phyloP scores from a whole-genome alignment of 2,113 vertebrate species.

The Rhinopomastus cyanomelas region DNA sequence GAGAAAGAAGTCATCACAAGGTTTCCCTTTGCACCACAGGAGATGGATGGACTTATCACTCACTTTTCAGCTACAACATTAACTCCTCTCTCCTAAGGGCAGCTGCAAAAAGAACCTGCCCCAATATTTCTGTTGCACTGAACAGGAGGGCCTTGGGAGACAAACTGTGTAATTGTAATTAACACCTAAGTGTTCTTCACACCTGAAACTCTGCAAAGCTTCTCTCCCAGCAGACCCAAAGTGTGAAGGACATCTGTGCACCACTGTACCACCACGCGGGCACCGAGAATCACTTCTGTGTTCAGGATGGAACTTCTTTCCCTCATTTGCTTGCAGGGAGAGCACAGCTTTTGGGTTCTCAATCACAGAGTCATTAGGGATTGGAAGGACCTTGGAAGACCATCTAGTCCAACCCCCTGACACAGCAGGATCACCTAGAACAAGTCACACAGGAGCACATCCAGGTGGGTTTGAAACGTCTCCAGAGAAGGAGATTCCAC shows the following conservation, averaged over 20 bases:
- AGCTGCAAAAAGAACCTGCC: neutral
- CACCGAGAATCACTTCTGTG: neutral
- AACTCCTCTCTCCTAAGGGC: neutral
- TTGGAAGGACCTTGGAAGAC: no score
- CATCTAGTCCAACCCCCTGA: no score
- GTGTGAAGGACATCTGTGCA: neutral
- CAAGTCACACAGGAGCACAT: no score
- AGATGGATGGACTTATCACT: neutral
- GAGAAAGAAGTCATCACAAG: neutral
- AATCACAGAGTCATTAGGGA: no score
- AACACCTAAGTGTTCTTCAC: slow-evolving; percentile 12
- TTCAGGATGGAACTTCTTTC: neutral
- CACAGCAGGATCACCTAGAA: no score
- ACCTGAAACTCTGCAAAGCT: neutral
- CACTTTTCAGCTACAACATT: neutral
- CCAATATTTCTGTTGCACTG: neutral
- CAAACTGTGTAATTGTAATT: neutral
- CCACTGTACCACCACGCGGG: neutral
- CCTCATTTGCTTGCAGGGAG: neutral
- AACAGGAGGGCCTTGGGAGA: neutral
- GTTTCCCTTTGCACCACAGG: neutral
- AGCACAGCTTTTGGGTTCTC: neutral
- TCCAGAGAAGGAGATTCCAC: no score
- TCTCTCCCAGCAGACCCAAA: neutral
- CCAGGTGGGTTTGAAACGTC: no score